A percentile compares a stretch with the other conserved stretches of the same genome.
phyloP scores from a whole-genome alignment of 2,888 invertebrate species.

The Vandiemenella viatica region DNA sequence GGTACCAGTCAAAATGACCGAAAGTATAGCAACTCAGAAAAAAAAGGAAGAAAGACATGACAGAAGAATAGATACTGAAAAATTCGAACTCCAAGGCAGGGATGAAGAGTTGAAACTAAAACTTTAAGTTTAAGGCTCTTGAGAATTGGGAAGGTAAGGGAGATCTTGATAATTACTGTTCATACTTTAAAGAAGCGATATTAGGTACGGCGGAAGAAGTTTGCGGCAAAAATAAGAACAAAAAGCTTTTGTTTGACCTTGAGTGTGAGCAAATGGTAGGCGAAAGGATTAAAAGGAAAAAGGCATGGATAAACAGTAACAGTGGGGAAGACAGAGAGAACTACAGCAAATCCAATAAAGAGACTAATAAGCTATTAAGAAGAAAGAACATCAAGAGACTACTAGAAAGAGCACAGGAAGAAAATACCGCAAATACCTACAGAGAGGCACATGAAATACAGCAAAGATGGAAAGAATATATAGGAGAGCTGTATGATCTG shows the following conservation, averaged over 20 bases:
- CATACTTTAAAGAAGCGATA: slow-evolving; percentile 1
- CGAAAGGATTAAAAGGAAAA: background rate
- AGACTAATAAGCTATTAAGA: slow-evolving; percentile 4
- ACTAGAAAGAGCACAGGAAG: no score
- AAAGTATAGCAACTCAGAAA: slow-evolving; percentile 8
- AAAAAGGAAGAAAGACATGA: slow-evolving; percentile 4
- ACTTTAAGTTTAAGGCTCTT: slow-evolving; percentile 5
- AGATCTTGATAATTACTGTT: slow-evolving; percentile 2
- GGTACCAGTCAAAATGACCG: slow-evolving; percentile 6
- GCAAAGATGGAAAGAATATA: no score
- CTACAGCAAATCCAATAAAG: slow-evolving; percentile 1
- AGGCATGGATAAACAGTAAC: background rate
- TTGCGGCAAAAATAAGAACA: slow-evolving; percentile 4
- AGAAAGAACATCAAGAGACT: slow-evolving; percentile 4
- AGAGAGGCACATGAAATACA: no score
- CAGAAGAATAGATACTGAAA: slow-evolving; percentile 3
- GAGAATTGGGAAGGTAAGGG: background rate
- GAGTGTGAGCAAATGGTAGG: background rate
- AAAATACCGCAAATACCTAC: no score
- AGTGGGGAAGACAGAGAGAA: background rate
- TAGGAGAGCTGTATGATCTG: no score
- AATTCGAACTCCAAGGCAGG: slow-evolving; percentile 1
- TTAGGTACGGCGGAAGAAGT: slow-evolving; percentile 4
- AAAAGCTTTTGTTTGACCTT: slow-evolving; percentile 9
- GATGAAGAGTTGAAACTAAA: slow-evolving; percentile 2